A percentile compares a stretch with the other conserved stretches of the same genome.
Conservation (phyloP, 1,140 invertebrate species). For the Harlomillsia oculata region DNA sequence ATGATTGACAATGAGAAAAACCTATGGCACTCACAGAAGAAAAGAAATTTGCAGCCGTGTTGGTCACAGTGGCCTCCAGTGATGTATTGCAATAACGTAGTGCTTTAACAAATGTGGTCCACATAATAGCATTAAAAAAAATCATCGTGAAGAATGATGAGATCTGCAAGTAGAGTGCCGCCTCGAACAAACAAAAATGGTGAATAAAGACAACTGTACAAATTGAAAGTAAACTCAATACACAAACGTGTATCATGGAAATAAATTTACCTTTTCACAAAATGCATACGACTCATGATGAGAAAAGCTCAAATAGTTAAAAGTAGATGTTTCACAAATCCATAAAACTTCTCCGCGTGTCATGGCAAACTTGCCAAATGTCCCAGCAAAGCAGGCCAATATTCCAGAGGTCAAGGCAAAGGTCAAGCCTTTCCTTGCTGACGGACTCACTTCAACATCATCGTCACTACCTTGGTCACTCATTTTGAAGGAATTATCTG, state of each 20-base stretch:
- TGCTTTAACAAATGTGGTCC: slow-evolving; percentile 42
- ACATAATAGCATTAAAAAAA: slow-evolving; percentile 42
- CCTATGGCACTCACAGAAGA: slow-evolving; percentile 38
- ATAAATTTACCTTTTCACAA: slow-evolving; percentile 32
- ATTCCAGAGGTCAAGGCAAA: slow-evolving; percentile 37
- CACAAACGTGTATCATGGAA: too few relatives aligned
- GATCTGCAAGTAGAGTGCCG: slow-evolving; percentile 34
- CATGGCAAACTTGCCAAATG: slow-evolving; percentile 39
- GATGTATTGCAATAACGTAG: slow-evolving; percentile 40
- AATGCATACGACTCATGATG: slow-evolving; percentile 14
- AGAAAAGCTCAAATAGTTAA: slow-evolving; percentile 8
- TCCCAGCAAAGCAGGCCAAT: slow-evolving; percentile 36
- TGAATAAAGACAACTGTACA: too few relatives aligned
- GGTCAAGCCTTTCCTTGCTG: slow-evolving; percentile 35
- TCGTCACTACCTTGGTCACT: slow-evolving; percentile 3
- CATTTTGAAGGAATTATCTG: slow-evolving; percentile 5
- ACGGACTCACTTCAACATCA: background rate
- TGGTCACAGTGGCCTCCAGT: slow-evolving; percentile 42
- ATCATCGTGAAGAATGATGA: slow-evolving; percentile 39
- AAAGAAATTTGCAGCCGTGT: slow-evolving; percentile 43
- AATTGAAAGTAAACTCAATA: too few relatives aligned
- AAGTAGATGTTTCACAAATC: slow-evolving; percentile 35
- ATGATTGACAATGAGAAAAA: background rate
- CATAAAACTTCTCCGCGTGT: slow-evolving; percentile 36
- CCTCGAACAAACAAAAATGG: slow-evolving; percentile 23